These are phyloP conservation scores for Cryptus armator DNA, from an alignment of 2,888 invertebrate genomes.

Conservation along the genomic window DNA sequence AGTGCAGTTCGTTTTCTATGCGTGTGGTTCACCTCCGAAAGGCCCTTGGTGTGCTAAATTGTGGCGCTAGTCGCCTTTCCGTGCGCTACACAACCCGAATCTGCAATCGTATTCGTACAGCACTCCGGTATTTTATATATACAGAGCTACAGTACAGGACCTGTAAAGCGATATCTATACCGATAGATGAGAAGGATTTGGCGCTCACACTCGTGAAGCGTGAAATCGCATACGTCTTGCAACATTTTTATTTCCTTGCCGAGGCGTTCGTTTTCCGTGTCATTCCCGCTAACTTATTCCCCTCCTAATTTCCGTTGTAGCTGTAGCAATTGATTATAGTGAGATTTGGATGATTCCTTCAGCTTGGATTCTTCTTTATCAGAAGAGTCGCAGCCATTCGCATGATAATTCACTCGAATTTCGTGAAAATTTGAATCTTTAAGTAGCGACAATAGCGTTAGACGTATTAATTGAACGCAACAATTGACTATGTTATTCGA, in stretches of 20 bases:
- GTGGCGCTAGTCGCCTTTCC: neutral
- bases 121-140: neutral
- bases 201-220: conserved; percentile 49
- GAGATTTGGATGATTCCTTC: conserved; percentile 7
- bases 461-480: neutral
- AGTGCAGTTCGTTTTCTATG: conserved; percentile 73
- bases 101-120: conserved; percentile 13
- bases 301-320: conserved; percentile 49
- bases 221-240: conserved; percentile 62
- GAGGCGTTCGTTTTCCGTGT: conserved; percentile 34
- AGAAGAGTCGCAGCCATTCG: neutral
- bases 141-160: neutral
- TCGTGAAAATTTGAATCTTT: neutral
- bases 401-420: neutral
- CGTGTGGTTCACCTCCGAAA: conserved; percentile 41
- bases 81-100: conserved; percentile 9
- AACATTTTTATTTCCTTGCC: conserved; percentile 54
- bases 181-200: conserved; percentile 40
- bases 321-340: conserved; percentile 12
- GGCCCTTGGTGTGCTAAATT: neutral
- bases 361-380: neutral
- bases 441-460: neutral
- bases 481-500: neutral
- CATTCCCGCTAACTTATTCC: conserved; percentile 60
- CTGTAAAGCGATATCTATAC: neutral